phyloP scores from a whole-genome alignment of 2,888 invertebrate genomes.

The Cactoblastis cactorum region DNA sequence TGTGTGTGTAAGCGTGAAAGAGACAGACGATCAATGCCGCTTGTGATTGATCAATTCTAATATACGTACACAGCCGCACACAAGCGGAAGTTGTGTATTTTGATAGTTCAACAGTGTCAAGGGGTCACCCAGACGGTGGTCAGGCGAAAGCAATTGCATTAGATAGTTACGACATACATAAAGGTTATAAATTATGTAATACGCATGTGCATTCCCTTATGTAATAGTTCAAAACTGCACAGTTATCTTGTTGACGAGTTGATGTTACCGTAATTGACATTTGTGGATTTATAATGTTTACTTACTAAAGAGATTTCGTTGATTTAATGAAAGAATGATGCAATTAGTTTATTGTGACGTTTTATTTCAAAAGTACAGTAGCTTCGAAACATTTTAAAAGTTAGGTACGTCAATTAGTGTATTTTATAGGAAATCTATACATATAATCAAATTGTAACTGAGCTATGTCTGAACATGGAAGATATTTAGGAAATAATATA shows the following conservation, averaged over 20 bases:
- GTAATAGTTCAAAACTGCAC: conserved; percentile 15
- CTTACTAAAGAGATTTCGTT: no score
- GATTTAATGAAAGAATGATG: no score
- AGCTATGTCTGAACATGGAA: no score
- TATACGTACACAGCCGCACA: not conserved
- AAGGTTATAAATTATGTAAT: conserved; percentile 18
- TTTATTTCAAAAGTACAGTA: no score
- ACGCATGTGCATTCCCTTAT: conserved; percentile 17
- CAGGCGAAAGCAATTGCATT: conserved; percentile 14
- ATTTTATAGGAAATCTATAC: no score
- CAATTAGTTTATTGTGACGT: no score
- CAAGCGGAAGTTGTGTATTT: not conserved
- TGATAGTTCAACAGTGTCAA: conserved; percentile 8
- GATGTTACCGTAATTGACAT: not conserved
- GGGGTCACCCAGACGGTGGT: conserved; percentile 12
- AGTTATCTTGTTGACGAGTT: not conserved
- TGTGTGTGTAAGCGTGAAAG: not conserved
- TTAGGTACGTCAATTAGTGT: no score
- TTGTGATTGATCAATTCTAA: not conserved
- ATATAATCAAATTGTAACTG: no score
- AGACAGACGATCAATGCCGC: not conserved
- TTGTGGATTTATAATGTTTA: not conserved
- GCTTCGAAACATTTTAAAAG: no score
- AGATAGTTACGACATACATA: conserved; percentile 16
- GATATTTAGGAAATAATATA: no score